A percentile compares a stretch with the other conserved stretches of the same genome.
Evolutionary conservation across 2,888 invertebrate genomes (phyloP).

Genomic region (Lypha dubia): DNA sequence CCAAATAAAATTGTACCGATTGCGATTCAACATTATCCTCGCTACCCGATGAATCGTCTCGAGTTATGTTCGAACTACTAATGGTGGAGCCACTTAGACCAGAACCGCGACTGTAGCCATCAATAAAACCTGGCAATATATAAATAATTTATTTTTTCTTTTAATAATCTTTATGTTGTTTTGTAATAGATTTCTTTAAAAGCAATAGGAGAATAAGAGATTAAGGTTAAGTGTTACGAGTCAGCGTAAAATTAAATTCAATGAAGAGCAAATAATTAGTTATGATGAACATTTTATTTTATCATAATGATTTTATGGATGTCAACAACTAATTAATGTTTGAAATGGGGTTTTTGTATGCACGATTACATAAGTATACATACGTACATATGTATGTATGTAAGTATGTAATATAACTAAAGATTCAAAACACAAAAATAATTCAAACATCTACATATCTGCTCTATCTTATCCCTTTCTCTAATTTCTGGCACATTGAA

Average conservation of each 20-base stretch:
- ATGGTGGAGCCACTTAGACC: conserved; percentile 74
- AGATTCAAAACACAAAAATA: not conserved
- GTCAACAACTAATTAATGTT: not conserved
- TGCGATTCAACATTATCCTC: conserved; percentile 79
- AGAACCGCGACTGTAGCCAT: conserved; percentile 78
- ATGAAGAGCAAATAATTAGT: not conserved
- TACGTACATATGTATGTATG: not conserved
- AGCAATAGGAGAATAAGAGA: not conserved
- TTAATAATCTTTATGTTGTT: conserved; percentile 74
- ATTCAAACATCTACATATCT: too few species aligned
- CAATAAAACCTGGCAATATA: conserved; percentile 80
- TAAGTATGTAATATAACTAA: not conserved
- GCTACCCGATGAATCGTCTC: conserved; percentile 81
- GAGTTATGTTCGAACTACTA: conserved; percentile 75
- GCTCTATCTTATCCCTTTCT: too few species aligned
- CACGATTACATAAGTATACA: not conserved
- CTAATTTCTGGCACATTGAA: too few species aligned
- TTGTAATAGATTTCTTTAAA: not conserved
- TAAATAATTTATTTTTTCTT: conserved; percentile 79
- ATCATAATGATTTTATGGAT: not conserved
- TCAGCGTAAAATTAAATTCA: not conserved
- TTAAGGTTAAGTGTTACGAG: conserved; percentile 8
- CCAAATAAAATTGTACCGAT: conserved; percentile 79
- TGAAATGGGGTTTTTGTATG: not conserved
- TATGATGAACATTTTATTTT: not conserved